phyloP scores from a whole-genome alignment of 1,140 invertebrate species.

The Bombus sibiricus region DNA sequence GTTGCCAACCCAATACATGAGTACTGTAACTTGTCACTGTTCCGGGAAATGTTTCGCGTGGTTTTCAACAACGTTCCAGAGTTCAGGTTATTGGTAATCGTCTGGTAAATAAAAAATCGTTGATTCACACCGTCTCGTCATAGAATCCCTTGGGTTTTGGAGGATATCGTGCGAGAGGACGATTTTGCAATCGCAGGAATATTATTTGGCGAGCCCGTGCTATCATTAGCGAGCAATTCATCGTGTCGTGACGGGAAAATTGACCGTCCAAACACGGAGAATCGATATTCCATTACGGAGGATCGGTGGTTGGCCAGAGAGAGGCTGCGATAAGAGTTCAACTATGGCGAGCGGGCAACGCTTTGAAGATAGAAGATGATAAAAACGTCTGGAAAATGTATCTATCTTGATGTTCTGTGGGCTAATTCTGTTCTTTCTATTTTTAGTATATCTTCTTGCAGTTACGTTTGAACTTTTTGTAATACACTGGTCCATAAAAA shows the following conservation, averaged over 20 bases:
- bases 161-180: neutral
- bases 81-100: too few relatives aligned
- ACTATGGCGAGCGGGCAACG: neutral
- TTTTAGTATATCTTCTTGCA: too few relatives aligned
- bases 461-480: too few relatives aligned
- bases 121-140: too few relatives aligned
- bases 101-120: neutral
- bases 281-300: slow-evolving; percentile 51
- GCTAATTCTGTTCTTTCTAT: neutral
- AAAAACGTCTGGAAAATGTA: slow-evolving; percentile 22
- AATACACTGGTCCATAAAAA: too few relatives aligned
- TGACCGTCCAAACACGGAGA: slow-evolving; percentile 6
- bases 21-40: too few relatives aligned
- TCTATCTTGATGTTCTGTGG: neutral
- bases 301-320: neutral
- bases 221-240: slow-evolving; percentile 40
- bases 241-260: slow-evolving; percentile 23
- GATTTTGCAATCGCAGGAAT: neutral
- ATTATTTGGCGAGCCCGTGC: neutral
- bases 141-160: neutral
- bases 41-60: too few relatives aligned
- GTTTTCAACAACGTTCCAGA: too few relatives aligned
- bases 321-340: slow-evolving; percentile 8
- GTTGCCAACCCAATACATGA: too few relatives aligned
- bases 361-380: slow-evolving; percentile 25